Evolutionary conservation across 2,888 invertebrate species (phyloP).

Genomic region (Epirrhoe tristata): DNA sequence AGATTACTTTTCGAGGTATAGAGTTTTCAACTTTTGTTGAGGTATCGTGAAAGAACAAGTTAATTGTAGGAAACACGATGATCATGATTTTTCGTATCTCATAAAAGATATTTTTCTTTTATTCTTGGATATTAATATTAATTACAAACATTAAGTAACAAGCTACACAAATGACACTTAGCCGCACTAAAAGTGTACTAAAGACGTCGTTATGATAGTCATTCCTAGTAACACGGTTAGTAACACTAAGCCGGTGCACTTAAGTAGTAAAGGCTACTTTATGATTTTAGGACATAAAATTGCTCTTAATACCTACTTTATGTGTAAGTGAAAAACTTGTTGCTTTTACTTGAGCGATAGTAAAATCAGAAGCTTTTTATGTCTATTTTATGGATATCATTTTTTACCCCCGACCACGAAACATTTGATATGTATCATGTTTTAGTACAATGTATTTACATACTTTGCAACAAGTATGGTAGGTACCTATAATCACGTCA

Average conservation of each 20-base stretch:
- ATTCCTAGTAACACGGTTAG: constrained; percentile 41
- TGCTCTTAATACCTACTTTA: constrained; percentile 43
- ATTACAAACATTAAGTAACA: constrained; percentile 1
- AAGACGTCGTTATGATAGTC: constrained; percentile 44
- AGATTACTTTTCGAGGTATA: constrained; percentile 9
- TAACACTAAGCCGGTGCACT: constrained; percentile 52
- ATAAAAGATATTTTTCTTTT: neutral
- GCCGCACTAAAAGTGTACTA: constrained; percentile 29
- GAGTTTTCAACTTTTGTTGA: constrained; percentile 11
- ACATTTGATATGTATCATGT: neutral
- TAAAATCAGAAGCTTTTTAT: constrained; percentile 26
- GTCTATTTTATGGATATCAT: constrained; percentile 7
- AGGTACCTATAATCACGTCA: neutral
- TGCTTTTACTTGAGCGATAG: constrained; percentile 39
- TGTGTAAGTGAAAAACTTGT: constrained; percentile 51
- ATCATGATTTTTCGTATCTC: no score
- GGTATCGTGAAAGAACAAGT: constrained; percentile 1
- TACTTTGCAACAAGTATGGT: neutral
- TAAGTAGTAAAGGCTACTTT: constrained; percentile 53
- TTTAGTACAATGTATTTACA: neutral
- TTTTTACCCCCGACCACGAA: constrained; percentile 13
- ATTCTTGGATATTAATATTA: neutral
- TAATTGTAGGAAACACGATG: neutral
- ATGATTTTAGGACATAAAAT: constrained; percentile 53
- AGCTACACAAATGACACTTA: constrained; percentile 6